Percentiles rank a stretch among this genome's conserved stretches.
Conservation (phyloP, 2,113 vertebrate species). For the Oxyura jamaicensis region DNA sequence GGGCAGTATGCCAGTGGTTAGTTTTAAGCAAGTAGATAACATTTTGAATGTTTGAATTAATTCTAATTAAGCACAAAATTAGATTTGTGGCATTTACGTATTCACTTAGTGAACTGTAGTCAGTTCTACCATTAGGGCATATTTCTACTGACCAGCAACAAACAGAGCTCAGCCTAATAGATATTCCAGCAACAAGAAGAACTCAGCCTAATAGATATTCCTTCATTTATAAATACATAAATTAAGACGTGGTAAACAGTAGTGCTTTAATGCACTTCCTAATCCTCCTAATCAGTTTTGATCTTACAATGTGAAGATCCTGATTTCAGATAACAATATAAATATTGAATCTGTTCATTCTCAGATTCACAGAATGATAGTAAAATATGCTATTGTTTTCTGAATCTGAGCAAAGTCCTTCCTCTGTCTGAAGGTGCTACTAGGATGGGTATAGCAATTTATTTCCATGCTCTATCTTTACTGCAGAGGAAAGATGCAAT, state of each 20-base stretch:
- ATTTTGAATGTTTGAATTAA: background rate
- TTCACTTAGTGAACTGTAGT: background rate
- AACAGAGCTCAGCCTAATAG: background rate
- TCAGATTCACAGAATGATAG: background rate
- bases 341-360: background rate
- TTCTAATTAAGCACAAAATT: background rate
- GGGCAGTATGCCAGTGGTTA: background rate
- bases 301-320: background rate
- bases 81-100: background rate
- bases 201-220: background rate
- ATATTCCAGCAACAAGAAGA: background rate
- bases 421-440: background rate
- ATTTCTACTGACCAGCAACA: background rate
- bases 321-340: background rate
- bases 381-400: background rate
- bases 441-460: background rate
- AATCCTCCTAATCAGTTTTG: background rate
- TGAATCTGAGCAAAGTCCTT: background rate
- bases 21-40: background rate
- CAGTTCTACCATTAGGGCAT: background rate
- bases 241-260: background rate
- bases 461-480: background rate
- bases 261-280: background rate
- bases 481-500: background rate
- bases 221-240: background rate